phyloP scores from a whole-genome alignment of 1,140 invertebrate species.

The Heliconius himera region DNA sequence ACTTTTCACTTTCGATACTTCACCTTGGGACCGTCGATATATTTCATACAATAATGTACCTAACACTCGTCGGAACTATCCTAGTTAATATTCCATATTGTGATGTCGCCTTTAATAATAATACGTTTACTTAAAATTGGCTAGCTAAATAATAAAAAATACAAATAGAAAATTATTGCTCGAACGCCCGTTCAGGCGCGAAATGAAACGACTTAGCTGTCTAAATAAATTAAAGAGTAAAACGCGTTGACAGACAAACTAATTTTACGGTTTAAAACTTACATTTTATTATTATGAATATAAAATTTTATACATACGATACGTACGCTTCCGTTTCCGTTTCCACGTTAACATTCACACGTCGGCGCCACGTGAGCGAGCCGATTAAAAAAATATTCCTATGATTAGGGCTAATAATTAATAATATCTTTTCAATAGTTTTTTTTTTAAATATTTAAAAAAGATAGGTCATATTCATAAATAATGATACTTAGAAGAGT shows the following conservation, averaged over 20 bases:
- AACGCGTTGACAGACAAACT: constrained; percentile 4
- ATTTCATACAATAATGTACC: constrained; percentile 30
- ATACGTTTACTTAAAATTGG: constrained; percentile 69
- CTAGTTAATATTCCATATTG: constrained; percentile 52
- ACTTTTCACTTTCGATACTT: too few relatives aligned
- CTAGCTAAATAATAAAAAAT: constrained; percentile 70
- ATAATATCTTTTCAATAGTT: constrained; percentile 4
- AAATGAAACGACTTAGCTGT: constrained; percentile 43
- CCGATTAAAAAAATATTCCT: constrained; percentile 12
- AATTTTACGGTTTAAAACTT: constrained; percentile 30
- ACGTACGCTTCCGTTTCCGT: constrained; percentile 22
- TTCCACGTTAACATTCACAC: neutral
- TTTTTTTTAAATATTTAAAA: neutral
- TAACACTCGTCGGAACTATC: constrained; percentile 65
- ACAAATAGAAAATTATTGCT: constrained; percentile 66
- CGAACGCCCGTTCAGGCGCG: constrained; percentile 45
- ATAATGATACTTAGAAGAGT: constrained; percentile 10
- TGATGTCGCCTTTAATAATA: constrained; percentile 65
- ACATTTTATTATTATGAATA: constrained; percentile 27
- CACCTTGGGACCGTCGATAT: neutral
- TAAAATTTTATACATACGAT: constrained; percentile 26
- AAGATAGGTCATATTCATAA: constrained; percentile 16
- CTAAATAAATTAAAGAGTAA: constrained; percentile 68
- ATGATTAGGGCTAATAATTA: constrained; percentile 8
- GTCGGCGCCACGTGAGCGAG: neutral